phyloP scores from a whole-genome alignment of 2,888 invertebrate species.

The Nezara viridula region DNA sequence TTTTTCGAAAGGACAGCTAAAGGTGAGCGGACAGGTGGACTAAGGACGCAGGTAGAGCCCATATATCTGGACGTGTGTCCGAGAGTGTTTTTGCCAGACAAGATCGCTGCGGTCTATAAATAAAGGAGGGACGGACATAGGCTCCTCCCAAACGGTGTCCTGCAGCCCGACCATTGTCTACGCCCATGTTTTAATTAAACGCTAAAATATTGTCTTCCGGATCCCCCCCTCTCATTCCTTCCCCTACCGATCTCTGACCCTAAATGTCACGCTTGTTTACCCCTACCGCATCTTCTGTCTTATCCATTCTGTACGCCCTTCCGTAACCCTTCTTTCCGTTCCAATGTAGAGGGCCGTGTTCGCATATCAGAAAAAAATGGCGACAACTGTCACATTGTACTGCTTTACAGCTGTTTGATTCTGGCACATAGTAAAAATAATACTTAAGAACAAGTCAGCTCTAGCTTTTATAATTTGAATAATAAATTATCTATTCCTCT shows the following conservation, averaged over 20 bases:
- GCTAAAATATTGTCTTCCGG: conserved; percentile 60
- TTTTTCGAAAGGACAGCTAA: not conserved
- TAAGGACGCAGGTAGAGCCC: conserved; percentile 33
- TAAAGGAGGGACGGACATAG: conserved; percentile 53
- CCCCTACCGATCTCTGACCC: conserved; percentile 47
- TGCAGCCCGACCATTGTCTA: conserved; percentile 61
- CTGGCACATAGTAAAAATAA: not conserved
- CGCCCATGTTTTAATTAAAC: conserved; percentile 60
- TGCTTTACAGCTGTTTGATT: not conserved
- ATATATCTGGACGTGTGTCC: conserved; percentile 41
- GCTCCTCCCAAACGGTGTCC: conserved; percentile 60
- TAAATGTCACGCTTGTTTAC: conserved; percentile 45
- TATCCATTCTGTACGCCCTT: conserved; percentile 10
- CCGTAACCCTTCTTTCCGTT: not conserved
- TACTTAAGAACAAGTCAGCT: not conserved
- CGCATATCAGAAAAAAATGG: not conserved
- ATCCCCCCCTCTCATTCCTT: conserved; percentile 56
- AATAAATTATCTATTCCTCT: not conserved
- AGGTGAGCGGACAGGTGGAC: not conserved
- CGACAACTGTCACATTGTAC: not conserved
- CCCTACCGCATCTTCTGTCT: conserved; percentile 33
- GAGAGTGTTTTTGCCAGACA: conserved; percentile 51
- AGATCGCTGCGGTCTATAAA: conserved; percentile 53
- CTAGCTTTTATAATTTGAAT: not conserved
- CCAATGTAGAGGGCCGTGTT: not conserved